Evolutionary conservation across 92 coral and sea anemone genomes (phyloP).

Genomic region (Virgularia gustaviana): DNA sequence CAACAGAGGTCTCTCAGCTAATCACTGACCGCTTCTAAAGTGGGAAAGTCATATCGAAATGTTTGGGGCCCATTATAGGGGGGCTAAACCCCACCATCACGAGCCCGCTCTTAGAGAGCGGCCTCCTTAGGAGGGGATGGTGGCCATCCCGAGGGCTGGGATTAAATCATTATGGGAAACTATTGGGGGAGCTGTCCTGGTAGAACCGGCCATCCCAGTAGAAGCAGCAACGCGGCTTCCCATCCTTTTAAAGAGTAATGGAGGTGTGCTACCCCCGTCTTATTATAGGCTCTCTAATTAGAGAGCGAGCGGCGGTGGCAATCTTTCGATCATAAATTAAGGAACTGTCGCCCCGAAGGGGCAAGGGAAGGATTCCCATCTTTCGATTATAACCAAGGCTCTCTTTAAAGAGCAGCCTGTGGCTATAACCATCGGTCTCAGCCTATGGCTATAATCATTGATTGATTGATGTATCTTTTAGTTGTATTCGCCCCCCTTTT

Average conservation of each 20-base stretch:
- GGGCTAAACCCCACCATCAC: conserved; percentile 42
- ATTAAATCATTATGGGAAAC: conserved; percentile 2
- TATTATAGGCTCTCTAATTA: background rate
- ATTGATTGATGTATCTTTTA: too few relatives aligned
- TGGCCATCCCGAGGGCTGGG: conserved; percentile 42
- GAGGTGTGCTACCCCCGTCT: conserved; percentile 13
- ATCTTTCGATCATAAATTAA: background rate
- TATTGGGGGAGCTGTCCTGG: background rate
- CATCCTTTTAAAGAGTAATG: conserved; percentile 6
- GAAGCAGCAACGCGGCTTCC: conserved; percentile 8
- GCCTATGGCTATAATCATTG: too few relatives aligned
- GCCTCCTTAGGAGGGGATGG: conserved; percentile 48
- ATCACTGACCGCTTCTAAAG: conserved; percentile 87
- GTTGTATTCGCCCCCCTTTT: too few relatives aligned
- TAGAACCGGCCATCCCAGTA: background rate
- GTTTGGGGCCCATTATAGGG: conserved; percentile 70
- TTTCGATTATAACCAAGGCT: conserved; percentile 49
- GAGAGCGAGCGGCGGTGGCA: background rate
- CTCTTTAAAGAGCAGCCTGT: conserved; percentile 46
- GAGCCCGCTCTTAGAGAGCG: conserved; percentile 33
- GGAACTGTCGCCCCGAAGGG: conserved; percentile 37
- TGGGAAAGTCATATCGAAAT: conserved; percentile 73
- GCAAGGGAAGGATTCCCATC: conserved; percentile 18
- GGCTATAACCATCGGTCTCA: conserved; percentile 39
- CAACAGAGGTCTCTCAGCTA: conserved; percentile 57